A percentile compares a stretch with the other conserved stretches of the same genome.
Conservation (phyloP, 2,797 vertebrate genomes). For the Salmo trutta region DNA sequence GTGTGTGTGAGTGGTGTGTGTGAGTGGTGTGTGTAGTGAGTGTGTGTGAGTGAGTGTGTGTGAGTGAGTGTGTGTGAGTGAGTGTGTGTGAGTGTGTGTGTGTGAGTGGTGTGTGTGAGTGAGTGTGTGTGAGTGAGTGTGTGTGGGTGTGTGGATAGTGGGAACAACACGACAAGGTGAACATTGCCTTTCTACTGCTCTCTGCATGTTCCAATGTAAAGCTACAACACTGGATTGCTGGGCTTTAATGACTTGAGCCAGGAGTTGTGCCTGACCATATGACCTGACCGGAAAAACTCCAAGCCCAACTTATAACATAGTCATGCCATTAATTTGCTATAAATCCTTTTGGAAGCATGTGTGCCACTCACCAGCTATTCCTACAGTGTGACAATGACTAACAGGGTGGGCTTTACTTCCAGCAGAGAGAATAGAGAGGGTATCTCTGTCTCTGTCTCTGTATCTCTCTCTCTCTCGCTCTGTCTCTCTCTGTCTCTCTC, state of each 20-base stretch:
- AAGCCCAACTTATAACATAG: background rate
- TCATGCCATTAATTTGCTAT: background rate
- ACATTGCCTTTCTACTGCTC: too few species aligned
- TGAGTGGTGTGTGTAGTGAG: conserved; percentile 43
- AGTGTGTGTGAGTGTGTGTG: background rate
- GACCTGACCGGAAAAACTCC: too few species aligned
- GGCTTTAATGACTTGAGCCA: background rate
- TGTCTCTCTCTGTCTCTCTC: background rate
- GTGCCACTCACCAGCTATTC: background rate
- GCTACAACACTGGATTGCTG: background rate
- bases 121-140: conserved; percentile 6
- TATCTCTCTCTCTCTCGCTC: background rate
- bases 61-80: conserved; percentile 49
- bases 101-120: conserved; percentile 43
- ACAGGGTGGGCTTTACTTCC: background rate
- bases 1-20: too few species aligned
- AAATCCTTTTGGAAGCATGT: background rate
- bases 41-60: background rate
- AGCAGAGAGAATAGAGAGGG: background rate
- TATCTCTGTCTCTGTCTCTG: background rate
- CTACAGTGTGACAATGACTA: background rate
- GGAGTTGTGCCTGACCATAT: too few species aligned
- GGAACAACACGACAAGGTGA: background rate
- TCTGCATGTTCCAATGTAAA: background rate
- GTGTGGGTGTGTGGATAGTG: conserved; percentile 38